Percentiles rank a stretch among this genome's conserved stretches.
Evolutionary conservation across 1,140 invertebrate genomes (phyloP).

Genomic region (Diploscapter pachys): DNA sequence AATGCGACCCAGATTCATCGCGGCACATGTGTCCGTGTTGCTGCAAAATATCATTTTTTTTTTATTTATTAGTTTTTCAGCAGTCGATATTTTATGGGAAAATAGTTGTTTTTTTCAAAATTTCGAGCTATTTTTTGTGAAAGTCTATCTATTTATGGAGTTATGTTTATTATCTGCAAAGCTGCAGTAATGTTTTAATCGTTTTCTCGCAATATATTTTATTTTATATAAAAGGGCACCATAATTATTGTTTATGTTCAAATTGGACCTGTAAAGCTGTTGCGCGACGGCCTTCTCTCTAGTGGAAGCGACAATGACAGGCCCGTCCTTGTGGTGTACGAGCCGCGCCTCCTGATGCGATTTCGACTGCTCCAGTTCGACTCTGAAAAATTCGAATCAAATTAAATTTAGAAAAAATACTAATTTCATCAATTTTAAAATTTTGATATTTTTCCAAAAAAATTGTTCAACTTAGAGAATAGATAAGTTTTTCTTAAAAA

Average conservation of each 20-base stretch:
- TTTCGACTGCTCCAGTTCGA: conserved; percentile 58
- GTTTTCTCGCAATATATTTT: no score
- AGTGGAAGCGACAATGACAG: conserved; percentile 74
- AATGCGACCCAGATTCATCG: conserved; percentile 73
- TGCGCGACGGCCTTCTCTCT: conserved; percentile 79
- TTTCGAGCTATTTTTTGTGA: no score
- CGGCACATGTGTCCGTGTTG: conserved; percentile 71
- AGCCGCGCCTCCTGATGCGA: conserved; percentile 67
- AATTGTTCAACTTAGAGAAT: no score
- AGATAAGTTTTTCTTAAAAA: not conserved
- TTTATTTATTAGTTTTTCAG: not conserved
- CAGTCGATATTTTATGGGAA: not conserved
- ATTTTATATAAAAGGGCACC: no score
- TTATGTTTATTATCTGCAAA: no score
- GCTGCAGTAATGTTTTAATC: no score
- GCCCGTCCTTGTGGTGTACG: conserved; percentile 72
- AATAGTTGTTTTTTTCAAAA: no score
- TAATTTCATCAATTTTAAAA: not conserved
- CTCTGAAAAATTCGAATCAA: conserved; percentile 47
- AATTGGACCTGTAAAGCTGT: conserved; percentile 70
- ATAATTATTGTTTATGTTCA: not conserved
- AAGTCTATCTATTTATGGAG: no score
- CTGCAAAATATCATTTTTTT: conserved; percentile 55
- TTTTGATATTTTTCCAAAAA: not conserved
- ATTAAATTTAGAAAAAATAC: conserved; percentile 14